Base-by-base conservation (phyloP, 2,113 vertebrate genomes). In the Microtus pennsylvanicus region DNA sequence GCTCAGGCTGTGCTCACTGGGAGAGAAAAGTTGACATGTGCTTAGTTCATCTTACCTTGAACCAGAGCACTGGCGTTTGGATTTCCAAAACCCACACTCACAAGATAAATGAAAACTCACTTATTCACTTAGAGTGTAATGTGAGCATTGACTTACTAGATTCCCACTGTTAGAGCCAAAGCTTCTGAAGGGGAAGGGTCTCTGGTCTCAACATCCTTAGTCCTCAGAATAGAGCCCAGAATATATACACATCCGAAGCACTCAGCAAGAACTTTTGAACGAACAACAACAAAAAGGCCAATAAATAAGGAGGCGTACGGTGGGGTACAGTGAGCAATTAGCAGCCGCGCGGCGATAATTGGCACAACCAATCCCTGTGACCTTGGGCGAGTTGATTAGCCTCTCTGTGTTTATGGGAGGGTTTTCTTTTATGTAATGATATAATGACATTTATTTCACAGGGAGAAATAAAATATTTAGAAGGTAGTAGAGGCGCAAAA, bases 401-500 rank as follows among this genome's bases (percentile, higher is more conserved):
- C 42, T 86, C 24, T 89, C 14, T 93, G 19, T 91, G 47, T 47
- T 4, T 90, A 0, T 69, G 86, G 86, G 75, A 77, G 17, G 3
- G 42, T 86, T 47, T 95, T 87, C 22, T 85, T 95, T 86, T 75
- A 70, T 67, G 7, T 76, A 97, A 88, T 76, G 30, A 24, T 42
- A 76, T 92, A 94, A 61, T 74, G 24, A 28, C 55, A 89, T 81
- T 89, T 88, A 93, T 93, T 95, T 94, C 47, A 67, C 52, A 55
- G 30, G 26, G 24, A 70, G 24, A 81, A 89, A 94, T 76, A 58
- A 95, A 90, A 50, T 88, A 85, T 88, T 81, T 95, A 87, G 38
- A 52, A 83, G 21, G 65, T 65, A 65, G 5, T 55, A 70, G 26
- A 10, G 70, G 16, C 28, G 30, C 1, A 58, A 80, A 85, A 86